A percentile compares a stretch with the other conserved stretches of the same genome.
These are phyloP conservation scores for Lordiphosa collinella DNA, from an alignment of 1,140 invertebrate species.

Conservation along the genomic window DNA sequence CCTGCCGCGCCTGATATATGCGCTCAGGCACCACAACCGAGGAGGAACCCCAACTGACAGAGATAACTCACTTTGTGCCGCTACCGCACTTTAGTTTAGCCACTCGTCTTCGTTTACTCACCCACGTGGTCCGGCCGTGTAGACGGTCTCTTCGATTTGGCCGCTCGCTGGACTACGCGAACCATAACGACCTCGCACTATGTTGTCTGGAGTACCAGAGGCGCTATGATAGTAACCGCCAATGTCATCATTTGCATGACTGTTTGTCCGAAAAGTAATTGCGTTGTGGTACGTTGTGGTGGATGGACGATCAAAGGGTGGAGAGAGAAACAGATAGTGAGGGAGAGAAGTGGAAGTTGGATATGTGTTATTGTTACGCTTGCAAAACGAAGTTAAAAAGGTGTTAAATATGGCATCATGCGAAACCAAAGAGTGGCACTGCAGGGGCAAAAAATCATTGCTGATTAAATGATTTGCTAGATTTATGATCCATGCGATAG, in stretches of 20 bases:
- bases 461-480: conserved; percentile 54
- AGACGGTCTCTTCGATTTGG: conserved; percentile 84
- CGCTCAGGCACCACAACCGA: conserved; percentile 41
- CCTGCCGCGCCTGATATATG: conserved; percentile 55
- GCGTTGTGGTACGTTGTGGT: conserved; percentile 51
- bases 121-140: conserved; percentile 87
- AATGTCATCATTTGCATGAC: conserved; percentile 84
- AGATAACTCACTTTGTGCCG: conserved; percentile 59
- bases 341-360: conserved; percentile 17
- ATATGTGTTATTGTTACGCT: conserved; percentile 42
- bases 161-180: conserved; percentile 84
- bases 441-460: conserved; percentile 11
- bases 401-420: conserved; percentile 48
- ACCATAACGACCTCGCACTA: conserved; percentile 84
- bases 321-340: neutral
- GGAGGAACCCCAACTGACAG: neutral
- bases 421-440: conserved; percentile 3
- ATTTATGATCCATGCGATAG: conserved; percentile 32
- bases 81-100: conserved; percentile 40
- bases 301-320: no score
- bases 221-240: conserved; percentile 83
- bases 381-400: conserved; percentile 65
- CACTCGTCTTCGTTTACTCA: conserved; percentile 71
- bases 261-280: conserved; percentile 63
- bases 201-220: conserved; percentile 82